Evolutionary conservation across 1,140 invertebrate species (phyloP), one percentile per base, ranked within the genome.

Genomic region (Euborellia annulipes): DNA sequence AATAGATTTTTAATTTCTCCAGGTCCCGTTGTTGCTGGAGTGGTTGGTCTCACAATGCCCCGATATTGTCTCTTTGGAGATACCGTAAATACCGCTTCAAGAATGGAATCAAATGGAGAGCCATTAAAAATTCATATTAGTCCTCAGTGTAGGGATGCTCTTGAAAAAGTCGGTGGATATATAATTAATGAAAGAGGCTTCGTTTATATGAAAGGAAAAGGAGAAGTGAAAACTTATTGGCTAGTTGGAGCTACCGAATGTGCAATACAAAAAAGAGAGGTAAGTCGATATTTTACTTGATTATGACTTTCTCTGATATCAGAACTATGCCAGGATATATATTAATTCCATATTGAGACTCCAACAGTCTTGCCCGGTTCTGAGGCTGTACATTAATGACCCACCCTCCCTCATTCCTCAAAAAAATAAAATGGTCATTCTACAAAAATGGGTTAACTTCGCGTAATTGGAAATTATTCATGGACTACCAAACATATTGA

Each of bases 21-120:
- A 72, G 88, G 86, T 34, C 84, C 86, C 20, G 88, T 92, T 18
- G 88, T 89, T 6, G 89, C 90, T 0, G 92, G 91, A 32, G 91
- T 97, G 19, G 91, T 96, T 2, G 92, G 91, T 2, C 66, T 93
- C n/a, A 94, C 89, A 11, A 95, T 97, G 91, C 92, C 92, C 0
- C 69, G 92, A 22, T 96, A 94, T 62, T 95, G 91, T 61, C 67
- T 95, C 1, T 92, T 91, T 63, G 91, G 90, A 0, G 91, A 95
- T 58, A 92, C 91, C 0, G 83, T 92, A 72, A 55, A 96, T 79
- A 93, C 89, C 1, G 88, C 90, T 0, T 93, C 88, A 3, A 69
- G 91, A 30, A 93, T 96, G 82, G 90, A 96, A 64, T 91, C 86
- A 1, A 92, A 84, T n/a, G 88, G 88, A 1, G 82, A 85, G 69